These are phyloP conservation scores for Crenichthys baileyi DNA, from an alignment of 2,797 vertebrate genomes.

Conservation along the genomic window DNA sequence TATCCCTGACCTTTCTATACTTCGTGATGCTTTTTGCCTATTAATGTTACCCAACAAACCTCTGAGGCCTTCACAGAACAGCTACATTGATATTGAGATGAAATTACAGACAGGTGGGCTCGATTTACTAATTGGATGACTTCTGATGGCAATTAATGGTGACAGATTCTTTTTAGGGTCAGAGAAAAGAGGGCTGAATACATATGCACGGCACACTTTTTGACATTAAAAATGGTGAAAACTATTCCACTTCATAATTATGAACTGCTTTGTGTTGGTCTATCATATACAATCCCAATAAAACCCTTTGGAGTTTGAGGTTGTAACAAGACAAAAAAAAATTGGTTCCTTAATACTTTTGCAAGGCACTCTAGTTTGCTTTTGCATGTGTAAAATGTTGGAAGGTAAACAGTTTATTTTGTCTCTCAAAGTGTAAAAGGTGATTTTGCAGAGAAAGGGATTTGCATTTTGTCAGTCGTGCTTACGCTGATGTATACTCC, in stretches of 20 bases:
- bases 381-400: slow-evolving; percentile 28
- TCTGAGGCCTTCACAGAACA: background rate
- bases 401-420: slow-evolving; percentile 56
- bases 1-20: background rate
- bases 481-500: slow-evolving; percentile 87
- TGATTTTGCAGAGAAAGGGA: slow-evolving; percentile 79
- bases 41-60: background rate
- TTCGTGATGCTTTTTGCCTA: background rate
- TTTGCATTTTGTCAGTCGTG: slow-evolving; percentile 88
- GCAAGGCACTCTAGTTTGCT: slow-evolving; percentile 13
- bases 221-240: background rate
- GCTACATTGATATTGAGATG: background rate
- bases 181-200: background rate
- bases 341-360: background rate
- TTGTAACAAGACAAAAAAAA: background rate
- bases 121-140: background rate
- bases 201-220: background rate
- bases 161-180: background rate
- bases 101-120: background rate
- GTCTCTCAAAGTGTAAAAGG: slow-evolving; percentile 60
- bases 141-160: background rate
- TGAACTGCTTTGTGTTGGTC: background rate
- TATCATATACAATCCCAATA: background rate
- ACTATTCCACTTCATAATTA: background rate
- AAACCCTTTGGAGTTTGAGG: background rate